Evolutionary conservation across 2,888 invertebrate species (phyloP), one percentile per base, ranked within the genome.

Genomic region (Nysson spinosus): DNA sequence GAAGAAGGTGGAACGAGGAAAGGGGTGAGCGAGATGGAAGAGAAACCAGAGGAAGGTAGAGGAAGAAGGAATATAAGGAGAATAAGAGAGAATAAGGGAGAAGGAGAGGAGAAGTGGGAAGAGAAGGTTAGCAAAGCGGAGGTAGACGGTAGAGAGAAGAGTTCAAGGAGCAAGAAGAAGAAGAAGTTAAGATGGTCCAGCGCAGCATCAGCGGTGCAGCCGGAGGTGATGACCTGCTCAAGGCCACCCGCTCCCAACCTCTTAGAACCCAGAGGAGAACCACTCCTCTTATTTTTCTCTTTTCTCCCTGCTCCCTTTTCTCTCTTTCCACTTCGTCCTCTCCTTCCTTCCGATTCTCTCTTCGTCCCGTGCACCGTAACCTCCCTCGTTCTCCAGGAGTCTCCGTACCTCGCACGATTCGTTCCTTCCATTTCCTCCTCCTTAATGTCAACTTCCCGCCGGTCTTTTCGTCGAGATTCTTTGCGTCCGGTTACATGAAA

Each of bases 171-270:
- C 46, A 30, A 54, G 66, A 55, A 63, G 74, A 64, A 56, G 63
- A 80, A 81, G 80, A 83, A 83, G 83, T 82, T 81, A 81, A 83
- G 84, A 81, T 77, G 83, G 83, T 82, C 82, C 81, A 80, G 79
- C 78, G 71, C 77, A 72, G 78, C 79, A 76, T 75, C 69, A 60
- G 65, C 69, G 60, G 43, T 62, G 66, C 78, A 73, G 78, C 79
- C 84, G 83, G 85, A 85, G 85, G 85, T 85, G 85, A 85, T 85
- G 85, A 85, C 85, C 85, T 85, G 85, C 85, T 85, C 85, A 85
- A 85, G 85, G 85, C 85, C 85, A 85, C 84, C 85, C 84, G 83
- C 85, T 85, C 81, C 77, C 78, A 78, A 77, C 75, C 78, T 80
- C 79, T 74, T 67, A 57, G 60, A 65, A 63, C 75, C 68, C 67